Conservation (phyloP, 1,140 invertebrate species). For the Eumeta japonica region DNA sequence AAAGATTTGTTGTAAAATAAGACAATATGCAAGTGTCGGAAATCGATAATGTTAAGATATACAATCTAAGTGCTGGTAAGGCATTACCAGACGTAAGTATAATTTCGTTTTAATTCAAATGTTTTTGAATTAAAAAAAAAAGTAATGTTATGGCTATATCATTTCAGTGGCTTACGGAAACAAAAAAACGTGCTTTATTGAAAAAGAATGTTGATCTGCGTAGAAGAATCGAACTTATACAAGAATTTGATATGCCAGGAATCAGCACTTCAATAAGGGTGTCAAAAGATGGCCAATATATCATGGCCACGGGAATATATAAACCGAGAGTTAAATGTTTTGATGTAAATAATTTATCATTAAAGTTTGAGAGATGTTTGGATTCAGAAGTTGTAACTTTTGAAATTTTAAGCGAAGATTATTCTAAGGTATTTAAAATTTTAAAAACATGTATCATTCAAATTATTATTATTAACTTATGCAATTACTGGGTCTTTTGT, state of each 20-base stretch:
- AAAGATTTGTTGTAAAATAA: too few species aligned
- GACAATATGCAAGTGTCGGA: constrained; percentile 74
- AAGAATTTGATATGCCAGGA: constrained; percentile 99
- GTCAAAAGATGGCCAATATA: constrained; percentile 90
- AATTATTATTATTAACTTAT: constrained; percentile 3
- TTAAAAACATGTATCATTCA: neutral
- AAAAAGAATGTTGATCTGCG: constrained; percentile 91
- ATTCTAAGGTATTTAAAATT: constrained; percentile 68
- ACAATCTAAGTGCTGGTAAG: constrained; percentile 95
- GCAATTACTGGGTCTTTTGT: constrained; percentile 1
- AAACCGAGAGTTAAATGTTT: constrained; percentile 95
- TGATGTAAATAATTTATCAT: constrained; percentile 92
- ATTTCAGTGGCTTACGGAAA: constrained; percentile 89
- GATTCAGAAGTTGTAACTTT: constrained; percentile 93
- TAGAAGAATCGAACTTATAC: constrained; percentile 91
- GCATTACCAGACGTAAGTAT: constrained; percentile 89
- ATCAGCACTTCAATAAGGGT: constrained; percentile 82
- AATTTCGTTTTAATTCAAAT: constrained; percentile 13
- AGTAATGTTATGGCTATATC: too few species aligned
- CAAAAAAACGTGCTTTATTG: constrained; percentile 79
- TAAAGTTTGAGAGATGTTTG: constrained; percentile 98
- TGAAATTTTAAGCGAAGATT: constrained; percentile 86
- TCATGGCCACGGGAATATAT: constrained; percentile 92
- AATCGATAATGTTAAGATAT: constrained; percentile 95
- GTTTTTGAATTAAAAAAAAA: constrained; percentile 6